A percentile compares a stretch with the other conserved stretches of the same genome.
Evolutionary conservation across 2,888 invertebrate species (phyloP).

Genomic region (Athetis lepigone): DNA sequence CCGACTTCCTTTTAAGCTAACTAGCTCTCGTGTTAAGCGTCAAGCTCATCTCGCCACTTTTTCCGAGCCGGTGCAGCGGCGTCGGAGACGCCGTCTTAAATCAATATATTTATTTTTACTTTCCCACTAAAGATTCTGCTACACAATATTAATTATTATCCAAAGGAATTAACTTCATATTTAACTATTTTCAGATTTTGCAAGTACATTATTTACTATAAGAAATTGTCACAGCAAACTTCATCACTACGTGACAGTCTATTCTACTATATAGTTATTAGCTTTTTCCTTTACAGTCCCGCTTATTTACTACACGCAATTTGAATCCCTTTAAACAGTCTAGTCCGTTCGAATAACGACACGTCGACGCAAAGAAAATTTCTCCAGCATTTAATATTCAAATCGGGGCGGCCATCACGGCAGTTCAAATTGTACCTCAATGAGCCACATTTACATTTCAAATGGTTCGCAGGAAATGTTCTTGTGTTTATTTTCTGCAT

Average conservation of each 20-base stretch:
- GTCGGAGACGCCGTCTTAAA: no score
- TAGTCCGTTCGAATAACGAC: constrained; percentile 17
- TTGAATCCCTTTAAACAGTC: constrained; percentile 36
- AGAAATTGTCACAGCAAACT: not conserved
- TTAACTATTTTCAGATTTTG: no score
- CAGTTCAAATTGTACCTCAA: constrained; percentile 56
- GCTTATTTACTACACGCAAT: constrained; percentile 20
- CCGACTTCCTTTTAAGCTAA: no score
- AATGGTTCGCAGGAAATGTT: constrained; percentile 54
- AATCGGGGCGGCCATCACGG: constrained; percentile 55
- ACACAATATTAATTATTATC: no score
- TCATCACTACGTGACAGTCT: constrained; percentile 1
- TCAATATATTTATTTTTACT: no score
- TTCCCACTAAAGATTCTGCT: no score
- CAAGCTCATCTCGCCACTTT: no score
- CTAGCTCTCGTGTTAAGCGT: no score
- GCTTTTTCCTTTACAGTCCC: not conserved
- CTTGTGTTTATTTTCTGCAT: constrained; percentile 56
- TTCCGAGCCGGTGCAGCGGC: no score
- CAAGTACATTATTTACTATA: no score
- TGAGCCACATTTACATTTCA: constrained; percentile 62
- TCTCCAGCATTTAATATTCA: constrained; percentile 59
- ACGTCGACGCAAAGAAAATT: constrained; percentile 46
- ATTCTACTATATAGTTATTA: no score
- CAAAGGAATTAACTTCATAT: no score